These are phyloP conservation scores for Scylla paramamosain DNA, from an alignment of 1,140 invertebrate species.

Conservation along the genomic window DNA sequence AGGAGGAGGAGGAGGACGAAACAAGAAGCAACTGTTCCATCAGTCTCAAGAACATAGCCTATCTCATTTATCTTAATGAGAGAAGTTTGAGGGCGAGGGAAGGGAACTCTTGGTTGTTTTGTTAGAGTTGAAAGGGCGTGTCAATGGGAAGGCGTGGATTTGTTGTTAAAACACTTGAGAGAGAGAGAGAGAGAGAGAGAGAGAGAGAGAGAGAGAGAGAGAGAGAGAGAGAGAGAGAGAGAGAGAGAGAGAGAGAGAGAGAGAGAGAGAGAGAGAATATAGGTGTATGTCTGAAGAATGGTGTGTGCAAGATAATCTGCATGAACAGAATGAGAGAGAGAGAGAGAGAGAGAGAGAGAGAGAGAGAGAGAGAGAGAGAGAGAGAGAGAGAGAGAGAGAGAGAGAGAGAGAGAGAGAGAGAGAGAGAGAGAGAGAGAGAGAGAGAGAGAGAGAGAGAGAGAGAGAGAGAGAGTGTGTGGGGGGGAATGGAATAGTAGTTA, in stretches of 20 bases:
- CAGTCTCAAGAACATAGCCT: too few species aligned
- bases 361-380: background rate
- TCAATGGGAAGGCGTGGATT: too few species aligned
- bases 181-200: constrained; percentile 33
- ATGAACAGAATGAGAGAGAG: background rate
- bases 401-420: too few species aligned
- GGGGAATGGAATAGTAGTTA: background rate
- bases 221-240: constrained; percentile 25
- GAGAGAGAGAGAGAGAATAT: constrained; percentile 30
- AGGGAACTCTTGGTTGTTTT: too few species aligned
- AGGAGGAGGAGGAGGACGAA: too few species aligned
- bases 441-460: constrained; percentile 41
- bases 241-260: constrained; percentile 26
- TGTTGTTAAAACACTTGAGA: background rate
- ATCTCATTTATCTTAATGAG: too few species aligned
- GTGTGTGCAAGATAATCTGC: background rate
- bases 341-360: constrained; percentile 45
- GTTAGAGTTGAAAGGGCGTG: too few species aligned
- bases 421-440: constrained; percentile 26
- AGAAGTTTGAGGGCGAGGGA: too few species aligned
- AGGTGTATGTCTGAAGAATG: background rate
- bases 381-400: background rate
- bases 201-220: constrained; percentile 37
- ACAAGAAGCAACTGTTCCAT: too few species aligned
- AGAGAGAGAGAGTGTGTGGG: constrained; percentile 40